These are phyloP conservation scores for Picathartes gymnocephalus DNA, from an alignment of 2,113 vertebrate genomes.

Conservation along the genomic window DNA sequence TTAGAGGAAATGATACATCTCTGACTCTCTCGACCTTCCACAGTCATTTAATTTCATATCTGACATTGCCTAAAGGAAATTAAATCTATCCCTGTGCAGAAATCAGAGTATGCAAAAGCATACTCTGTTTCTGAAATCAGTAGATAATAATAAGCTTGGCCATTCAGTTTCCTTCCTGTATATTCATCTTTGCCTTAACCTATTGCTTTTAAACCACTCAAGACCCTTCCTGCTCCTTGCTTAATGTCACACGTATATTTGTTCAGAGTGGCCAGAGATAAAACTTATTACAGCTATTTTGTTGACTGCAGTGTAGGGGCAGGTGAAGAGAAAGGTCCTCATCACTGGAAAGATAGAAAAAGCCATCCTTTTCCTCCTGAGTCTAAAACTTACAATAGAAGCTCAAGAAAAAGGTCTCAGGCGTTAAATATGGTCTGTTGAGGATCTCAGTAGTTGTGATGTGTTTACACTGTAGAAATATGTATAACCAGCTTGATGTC, in stretches of 20 bases:
- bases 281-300: neutral
- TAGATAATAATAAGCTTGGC: neutral
- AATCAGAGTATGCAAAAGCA: neutral
- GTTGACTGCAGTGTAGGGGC: neutral
- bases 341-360: neutral
- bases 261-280: neutral
- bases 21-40: neutral
- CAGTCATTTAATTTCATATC: neutral
- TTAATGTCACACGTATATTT: neutral
- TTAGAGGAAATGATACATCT: neutral
- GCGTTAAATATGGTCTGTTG: neutral
- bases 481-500: neutral
- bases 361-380: neutral
- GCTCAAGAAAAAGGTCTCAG: neutral
- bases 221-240: neutral
- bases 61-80: neutral
- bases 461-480: neutral
- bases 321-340: neutral
- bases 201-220: neutral
- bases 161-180: neutral
- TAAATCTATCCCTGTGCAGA: neutral
- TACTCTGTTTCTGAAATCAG: neutral
- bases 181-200: neutral
- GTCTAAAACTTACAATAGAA: neutral
- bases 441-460: neutral